Conservation (phyloP, 2,113 vertebrate genomes). For the Psittacula cyanocephala region DNA sequence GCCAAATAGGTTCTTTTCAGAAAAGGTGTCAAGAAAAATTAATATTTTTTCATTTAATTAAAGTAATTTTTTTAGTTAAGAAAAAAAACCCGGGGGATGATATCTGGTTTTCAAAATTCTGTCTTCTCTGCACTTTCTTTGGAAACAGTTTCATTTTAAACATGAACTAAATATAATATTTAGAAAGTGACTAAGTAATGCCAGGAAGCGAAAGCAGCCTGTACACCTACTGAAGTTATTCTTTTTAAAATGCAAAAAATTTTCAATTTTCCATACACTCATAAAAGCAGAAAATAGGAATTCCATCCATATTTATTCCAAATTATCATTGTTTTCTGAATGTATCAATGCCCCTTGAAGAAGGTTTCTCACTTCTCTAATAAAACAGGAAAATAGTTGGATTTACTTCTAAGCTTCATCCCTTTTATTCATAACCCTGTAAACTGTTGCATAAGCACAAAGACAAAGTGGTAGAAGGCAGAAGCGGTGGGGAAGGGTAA, state of each 20-base stretch:
- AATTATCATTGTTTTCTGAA: not conserved
- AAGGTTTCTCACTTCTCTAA: not conserved
- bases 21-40: not conserved
- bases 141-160: not conserved
- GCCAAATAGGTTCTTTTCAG: not conserved
- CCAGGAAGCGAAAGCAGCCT: not conserved
- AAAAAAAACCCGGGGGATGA: not conserved
- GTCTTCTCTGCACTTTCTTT: not conserved
- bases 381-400: not conserved
- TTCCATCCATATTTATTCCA: not conserved
- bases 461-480: not conserved
- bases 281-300: not conserved
- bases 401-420: not conserved
- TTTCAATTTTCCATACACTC: not conserved
- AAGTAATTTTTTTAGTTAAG: not conserved
- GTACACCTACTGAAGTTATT: too few species aligned
- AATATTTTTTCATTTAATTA: not conserved
- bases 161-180: not conserved
- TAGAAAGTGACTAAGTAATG: not conserved
- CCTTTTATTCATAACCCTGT: not conserved
- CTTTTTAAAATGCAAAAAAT: not conserved
- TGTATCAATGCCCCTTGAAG: not conserved
- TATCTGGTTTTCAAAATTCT: not conserved
- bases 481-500: not conserved
- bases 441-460: not conserved